Evolutionary conservation across 2,113 vertebrate species (phyloP).

Genomic region (Corythornis madagascariensis): DNA sequence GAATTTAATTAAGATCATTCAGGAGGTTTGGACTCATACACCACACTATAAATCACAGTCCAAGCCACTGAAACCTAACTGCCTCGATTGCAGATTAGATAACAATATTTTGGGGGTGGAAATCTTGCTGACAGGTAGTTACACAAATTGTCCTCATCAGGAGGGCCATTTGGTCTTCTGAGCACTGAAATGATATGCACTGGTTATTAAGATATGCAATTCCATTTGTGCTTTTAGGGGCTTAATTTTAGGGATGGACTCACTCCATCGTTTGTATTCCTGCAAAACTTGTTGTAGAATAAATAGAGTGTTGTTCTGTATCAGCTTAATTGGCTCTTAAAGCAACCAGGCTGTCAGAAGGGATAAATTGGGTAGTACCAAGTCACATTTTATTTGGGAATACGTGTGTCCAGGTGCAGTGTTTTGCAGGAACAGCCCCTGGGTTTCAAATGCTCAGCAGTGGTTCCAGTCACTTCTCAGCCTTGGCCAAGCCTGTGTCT

Average conservation of each 20-base stretch:
- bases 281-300: slow-evolving; percentile 2
- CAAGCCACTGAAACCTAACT: slow-evolving; percentile 6
- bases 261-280: not conserved
- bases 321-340: not conserved
- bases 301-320: not conserved
- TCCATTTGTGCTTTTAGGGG: not conserved
- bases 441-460: not conserved
- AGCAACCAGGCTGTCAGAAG: not conserved
- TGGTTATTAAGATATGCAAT: slow-evolving; percentile 10
- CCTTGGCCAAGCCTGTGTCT: not conserved
- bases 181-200: not conserved
- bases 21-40: slow-evolving; percentile 10
- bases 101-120: not conserved
- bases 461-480: not conserved
- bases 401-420: not conserved
- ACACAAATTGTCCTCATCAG: not conserved
- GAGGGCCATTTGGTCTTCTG: not conserved
- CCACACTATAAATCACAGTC: slow-evolving; percentile 7
- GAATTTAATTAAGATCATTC: slow-evolving; percentile 66
- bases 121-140: slow-evolving; percentile 19
- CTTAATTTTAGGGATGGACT: slow-evolving; percentile 41
- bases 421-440: not conserved
- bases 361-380: not conserved
- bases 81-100: slow-evolving; percentile 19
- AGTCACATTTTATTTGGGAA: not conserved